These are phyloP conservation scores for Synanthedon andrenaeformis DNA, from an alignment of 2,888 invertebrate species.

Conservation along the genomic window DNA sequence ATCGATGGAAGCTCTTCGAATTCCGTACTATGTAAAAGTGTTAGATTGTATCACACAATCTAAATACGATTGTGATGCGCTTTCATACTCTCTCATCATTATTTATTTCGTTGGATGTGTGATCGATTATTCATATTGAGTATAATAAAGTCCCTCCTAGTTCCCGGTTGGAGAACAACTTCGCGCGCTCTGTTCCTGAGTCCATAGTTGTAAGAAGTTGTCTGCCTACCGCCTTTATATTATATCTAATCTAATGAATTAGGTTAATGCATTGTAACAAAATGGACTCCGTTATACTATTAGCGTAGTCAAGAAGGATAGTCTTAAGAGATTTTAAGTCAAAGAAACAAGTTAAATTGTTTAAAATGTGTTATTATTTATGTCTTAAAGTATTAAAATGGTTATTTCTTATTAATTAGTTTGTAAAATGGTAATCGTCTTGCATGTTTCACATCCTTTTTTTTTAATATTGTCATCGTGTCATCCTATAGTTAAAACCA, in stretches of 20 bases:
- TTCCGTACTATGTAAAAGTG: too few relatives aligned
- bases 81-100: too few relatives aligned
- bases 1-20: too few relatives aligned
- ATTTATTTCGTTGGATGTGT: too few relatives aligned
- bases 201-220: conserved; percentile 60
- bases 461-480: conserved; percentile 19
- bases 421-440: conserved; percentile 62
- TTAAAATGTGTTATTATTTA: conserved; percentile 72
- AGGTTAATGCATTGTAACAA: conserved; percentile 62
- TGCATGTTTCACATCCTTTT: conserved; percentile 45
- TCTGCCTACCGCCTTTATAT: conserved; percentile 70
- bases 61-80: too few relatives aligned
- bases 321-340: conserved; percentile 68
- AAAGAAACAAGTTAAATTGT: conserved; percentile 71
- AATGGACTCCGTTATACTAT: conserved; percentile 68
- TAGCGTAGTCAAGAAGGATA: conserved; percentile 62
- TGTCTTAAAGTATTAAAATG: conserved; percentile 71
- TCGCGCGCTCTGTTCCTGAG: conserved; percentile 58
- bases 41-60: too few relatives aligned
- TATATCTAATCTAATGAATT: conserved; percentile 46
- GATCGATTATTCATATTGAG: too few relatives aligned
- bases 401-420: conserved; percentile 72
- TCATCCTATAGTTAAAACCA: conserved; percentile 43
- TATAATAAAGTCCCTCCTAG: not conserved
- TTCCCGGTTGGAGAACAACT: not conserved